phyloP scores from a whole-genome alignment of 2,797 vertebrate species.

The Arremon brunneinucha region DNA sequence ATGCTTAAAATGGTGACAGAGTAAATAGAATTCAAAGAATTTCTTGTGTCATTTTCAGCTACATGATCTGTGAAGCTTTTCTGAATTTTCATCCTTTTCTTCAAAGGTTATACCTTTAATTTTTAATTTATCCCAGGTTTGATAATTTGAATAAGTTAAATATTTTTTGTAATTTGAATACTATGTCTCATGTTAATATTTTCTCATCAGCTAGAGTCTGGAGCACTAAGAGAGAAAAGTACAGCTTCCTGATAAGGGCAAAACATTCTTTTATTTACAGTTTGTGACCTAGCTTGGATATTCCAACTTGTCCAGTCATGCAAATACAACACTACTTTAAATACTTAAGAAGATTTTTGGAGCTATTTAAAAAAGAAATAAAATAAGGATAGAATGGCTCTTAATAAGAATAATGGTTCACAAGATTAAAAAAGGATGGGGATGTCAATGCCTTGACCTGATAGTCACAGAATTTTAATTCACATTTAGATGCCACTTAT shows the following conservation, averaged over 20 bases:
- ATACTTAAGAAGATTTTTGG: background rate
- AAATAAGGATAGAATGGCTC: background rate
- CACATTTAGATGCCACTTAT: background rate
- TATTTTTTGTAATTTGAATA: background rate
- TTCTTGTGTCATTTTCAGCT: background rate
- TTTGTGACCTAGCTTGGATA: background rate
- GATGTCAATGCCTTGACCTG: background rate
- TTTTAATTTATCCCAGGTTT: background rate
- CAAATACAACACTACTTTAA: background rate
- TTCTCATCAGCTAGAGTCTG: background rate
- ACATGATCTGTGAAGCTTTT: background rate
- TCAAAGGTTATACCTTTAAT: background rate
- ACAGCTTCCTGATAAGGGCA: background rate
- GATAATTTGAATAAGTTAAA: background rate
- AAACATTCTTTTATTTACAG: background rate
- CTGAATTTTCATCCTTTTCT: background rate
- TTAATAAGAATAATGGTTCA: background rate
- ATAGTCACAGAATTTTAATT: background rate
- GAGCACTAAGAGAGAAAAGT: background rate
- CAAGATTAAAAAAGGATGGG: background rate
- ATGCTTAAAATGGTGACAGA: background rate
- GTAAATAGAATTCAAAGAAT: background rate
- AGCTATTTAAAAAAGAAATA: background rate
- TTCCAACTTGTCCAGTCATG: background rate
- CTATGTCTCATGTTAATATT: background rate